Evolutionary conservation across 2,797 vertebrate species (phyloP), one percentile per base, ranked within the genome.

Genomic region (Molothrus aeneus): DNA sequence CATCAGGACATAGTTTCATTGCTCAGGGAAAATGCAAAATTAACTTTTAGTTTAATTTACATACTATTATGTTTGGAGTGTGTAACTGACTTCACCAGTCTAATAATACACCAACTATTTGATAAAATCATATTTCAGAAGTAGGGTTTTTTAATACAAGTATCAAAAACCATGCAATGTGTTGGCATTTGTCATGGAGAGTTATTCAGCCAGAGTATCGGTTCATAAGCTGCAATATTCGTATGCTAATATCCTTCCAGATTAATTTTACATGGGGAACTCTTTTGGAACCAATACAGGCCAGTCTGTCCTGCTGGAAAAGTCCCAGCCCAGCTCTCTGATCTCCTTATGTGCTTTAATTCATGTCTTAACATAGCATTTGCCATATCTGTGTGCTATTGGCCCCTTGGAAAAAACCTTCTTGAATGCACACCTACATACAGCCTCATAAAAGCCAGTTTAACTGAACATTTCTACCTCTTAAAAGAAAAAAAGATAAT

Each of bases 41-140:
- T 89, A 94, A 88, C 59, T 95, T 94, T 84, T 45, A 60, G 71
- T 68, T 95, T 89, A 47, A 95, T 93, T 96, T 95, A 82, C 78
- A 85, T 94, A 60, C 38, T 54, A 74, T 87, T 91, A 88, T 47
- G 24, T 80, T 87, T 85, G 68, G 64, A 89, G 64, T 68, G 38
- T 50, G 42, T 85, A 96, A 92, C 75, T 65, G 63, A 86, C 54
- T 86, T 83, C 54, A 59, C 57, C 13, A 10, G 88, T 78, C 34
- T 72, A 90, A 71, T 75, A 88, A 96, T 59, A 61, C 5, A 90
- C 24, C 54, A 87, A 78, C 45, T 61, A 69, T 81, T 88, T 90
- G 91, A 96, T 96, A 92, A 92, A 95, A 93, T 80, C 66, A n/a
- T 69, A 78, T 79, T 87, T 91, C 47, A 80, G 54, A 78, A 74